Conservation (phyloP, 2,797 vertebrate genomes). For the Rhabdophis nuchalis region DNA sequence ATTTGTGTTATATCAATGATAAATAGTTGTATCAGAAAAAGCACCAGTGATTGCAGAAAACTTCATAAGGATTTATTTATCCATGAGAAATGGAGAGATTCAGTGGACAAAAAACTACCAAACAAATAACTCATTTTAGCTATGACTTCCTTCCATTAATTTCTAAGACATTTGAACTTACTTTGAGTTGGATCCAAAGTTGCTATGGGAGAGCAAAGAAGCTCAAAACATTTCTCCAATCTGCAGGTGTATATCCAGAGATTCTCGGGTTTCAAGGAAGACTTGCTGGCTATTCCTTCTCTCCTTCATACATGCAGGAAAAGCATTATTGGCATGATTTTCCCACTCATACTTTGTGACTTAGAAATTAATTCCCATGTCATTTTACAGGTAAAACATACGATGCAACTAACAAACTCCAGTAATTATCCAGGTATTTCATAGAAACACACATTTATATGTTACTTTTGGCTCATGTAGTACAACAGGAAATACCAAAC, state of each 20-base stretch:
- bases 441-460: background rate
- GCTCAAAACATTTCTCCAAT: background rate
- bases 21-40: background rate
- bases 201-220: background rate
- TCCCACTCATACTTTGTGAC: background rate
- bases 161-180: background rate
- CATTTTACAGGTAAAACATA: background rate
- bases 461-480: background rate
- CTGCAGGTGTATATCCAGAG: background rate
- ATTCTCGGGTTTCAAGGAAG: background rate
- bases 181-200: background rate
- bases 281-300: background rate
- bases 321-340: background rate
- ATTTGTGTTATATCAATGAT: background rate
- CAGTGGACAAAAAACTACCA: background rate
- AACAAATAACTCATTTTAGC: background rate
- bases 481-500: background rate
- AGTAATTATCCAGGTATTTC: background rate
- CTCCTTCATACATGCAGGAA: background rate
- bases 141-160: background rate
- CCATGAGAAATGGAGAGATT: background rate
- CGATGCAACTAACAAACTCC: background rate
- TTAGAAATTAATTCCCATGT: background rate
- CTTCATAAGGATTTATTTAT: background rate
- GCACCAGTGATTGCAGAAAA: background rate